Evolutionary conservation across 2,888 invertebrate species (phyloP), one percentile per base, ranked within the genome.

Genomic region (Malachius bipustulatus): DNA sequence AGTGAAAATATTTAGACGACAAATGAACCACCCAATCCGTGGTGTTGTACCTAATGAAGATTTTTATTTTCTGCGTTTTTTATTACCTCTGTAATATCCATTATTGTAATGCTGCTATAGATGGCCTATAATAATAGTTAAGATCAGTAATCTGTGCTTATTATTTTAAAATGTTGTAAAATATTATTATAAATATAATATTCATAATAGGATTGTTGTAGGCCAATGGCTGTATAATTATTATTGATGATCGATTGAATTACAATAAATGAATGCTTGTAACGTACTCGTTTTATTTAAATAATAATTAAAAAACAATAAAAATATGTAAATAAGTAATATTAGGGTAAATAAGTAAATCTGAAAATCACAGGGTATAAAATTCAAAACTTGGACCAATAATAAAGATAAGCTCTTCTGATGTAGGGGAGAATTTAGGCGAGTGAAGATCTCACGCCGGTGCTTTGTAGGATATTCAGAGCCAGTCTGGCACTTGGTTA

Each of bases 221-320:
- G 59, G 59, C 59, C 60, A 50, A 51, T 51, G 56, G 57, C 56
- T 57, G 24, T 55, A 55, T 52, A 50, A 58, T 57, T 57, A 57
- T 57, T 57, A 55, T 51, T 55, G 49, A 48, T 36, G 47, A 57
- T 52, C 48, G 50, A 54, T 48, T 50, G 47, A 49, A 51, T 49
- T 49, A 42, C 51, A 59, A 56, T 59, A 59, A 60, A 60, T 55
- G 56, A 60, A 53, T 59, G 62, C 62, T 62, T 62, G 59, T 59
- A 60, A 49, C 55, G 52, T 51, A 19, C n/a, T 19, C n/a, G n/a
- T 8, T 8, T 19, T 19, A 19, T 19, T 19, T 19, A n/a, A n/a
- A n/a, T n/a, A n/a, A n/a, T n/a, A n/a, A n/a, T n/a, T n/a, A n/a
- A n/a, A n/a, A n/a, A n/a, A n/a, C n/a, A n/a, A n/a, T n/a, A n/a